These are phyloP conservation scores for Condylura cristata DNA, from an alignment of 2,113 vertebrate species.

Conservation along the genomic window DNA sequence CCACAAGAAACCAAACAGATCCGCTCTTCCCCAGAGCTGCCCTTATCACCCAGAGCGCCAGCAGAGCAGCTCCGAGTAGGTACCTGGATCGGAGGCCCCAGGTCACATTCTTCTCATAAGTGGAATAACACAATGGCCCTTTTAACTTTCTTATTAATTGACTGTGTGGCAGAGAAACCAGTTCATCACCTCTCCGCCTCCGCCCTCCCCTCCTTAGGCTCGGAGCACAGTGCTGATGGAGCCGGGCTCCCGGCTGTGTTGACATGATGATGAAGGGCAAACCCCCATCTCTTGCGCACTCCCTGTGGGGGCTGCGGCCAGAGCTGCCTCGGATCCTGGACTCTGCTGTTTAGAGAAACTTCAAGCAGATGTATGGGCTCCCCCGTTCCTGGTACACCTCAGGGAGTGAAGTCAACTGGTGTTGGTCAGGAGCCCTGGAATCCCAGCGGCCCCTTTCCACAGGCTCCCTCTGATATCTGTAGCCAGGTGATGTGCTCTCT, in stretches of 20 bases:
- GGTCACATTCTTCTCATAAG: constrained; percentile 86
- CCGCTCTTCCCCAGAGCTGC: not conserved
- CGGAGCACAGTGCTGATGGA: not conserved
- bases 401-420: constrained; percentile 45
- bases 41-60: constrained; percentile 80
- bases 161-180: not conserved
- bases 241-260: not conserved
- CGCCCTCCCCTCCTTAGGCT: not conserved
- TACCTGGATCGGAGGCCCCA: constrained; percentile 79
- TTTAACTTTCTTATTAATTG: constrained; percentile 68
- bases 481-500: not conserved
- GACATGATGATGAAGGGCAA: constrained; percentile 59
- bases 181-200: constrained; percentile 28
- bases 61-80: constrained; percentile 71
- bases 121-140: constrained; percentile 75
- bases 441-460: not conserved
- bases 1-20: not conserved
- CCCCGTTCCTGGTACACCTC: constrained; percentile 72
- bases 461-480: not conserved
- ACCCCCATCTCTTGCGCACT: not conserved
- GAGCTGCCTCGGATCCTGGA: constrained; percentile 20
- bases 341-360: constrained; percentile 71
- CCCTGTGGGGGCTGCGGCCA: constrained; percentile 34
- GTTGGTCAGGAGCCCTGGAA: constrained; percentile 60
- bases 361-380: not conserved